A percentile compares a stretch with the other conserved stretches of the same genome.
These are phyloP conservation scores for Xiphydria camelus DNA, from an alignment of 2,888 invertebrate genomes.

Conservation along the genomic window DNA sequence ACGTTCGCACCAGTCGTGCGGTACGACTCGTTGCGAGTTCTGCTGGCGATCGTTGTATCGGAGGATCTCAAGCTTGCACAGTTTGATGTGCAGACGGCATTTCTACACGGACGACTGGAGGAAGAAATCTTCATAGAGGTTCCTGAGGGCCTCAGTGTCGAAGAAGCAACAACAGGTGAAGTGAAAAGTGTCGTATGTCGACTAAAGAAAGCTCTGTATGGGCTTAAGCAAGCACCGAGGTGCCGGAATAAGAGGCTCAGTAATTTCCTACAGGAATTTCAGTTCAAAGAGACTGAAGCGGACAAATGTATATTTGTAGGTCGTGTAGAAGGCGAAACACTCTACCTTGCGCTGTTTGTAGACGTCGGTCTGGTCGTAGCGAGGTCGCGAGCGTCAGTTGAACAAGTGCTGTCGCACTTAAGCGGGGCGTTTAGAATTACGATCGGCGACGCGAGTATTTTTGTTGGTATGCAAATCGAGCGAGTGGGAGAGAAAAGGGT, in stretches of 20 bases:
- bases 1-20: constrained; percentile 7
- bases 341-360: constrained; percentile 2
- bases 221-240: background rate
- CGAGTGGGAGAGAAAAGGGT: background rate
- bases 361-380: background rate
- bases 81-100: constrained; percentile 12
- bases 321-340: background rate
- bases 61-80: constrained; percentile 6
- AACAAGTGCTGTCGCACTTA: constrained; percentile 1
- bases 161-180: background rate
- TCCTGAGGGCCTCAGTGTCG: background rate
- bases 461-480: background rate
- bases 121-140: background rate
- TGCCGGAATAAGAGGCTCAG: background rate
- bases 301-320: background rate
- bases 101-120: constrained; percentile 6
- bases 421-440: constrained; percentile 4
- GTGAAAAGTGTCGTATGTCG: background rate
- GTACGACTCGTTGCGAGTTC: constrained; percentile 8
- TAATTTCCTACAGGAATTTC: background rate
- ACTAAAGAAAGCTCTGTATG: background rate
- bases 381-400: background rate
- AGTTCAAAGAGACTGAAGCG: background rate
- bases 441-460: background rate
- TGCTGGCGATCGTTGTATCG: constrained; percentile 1